Conservation (phyloP, 2,888 invertebrate genomes). For the Thereva unica region DNA sequence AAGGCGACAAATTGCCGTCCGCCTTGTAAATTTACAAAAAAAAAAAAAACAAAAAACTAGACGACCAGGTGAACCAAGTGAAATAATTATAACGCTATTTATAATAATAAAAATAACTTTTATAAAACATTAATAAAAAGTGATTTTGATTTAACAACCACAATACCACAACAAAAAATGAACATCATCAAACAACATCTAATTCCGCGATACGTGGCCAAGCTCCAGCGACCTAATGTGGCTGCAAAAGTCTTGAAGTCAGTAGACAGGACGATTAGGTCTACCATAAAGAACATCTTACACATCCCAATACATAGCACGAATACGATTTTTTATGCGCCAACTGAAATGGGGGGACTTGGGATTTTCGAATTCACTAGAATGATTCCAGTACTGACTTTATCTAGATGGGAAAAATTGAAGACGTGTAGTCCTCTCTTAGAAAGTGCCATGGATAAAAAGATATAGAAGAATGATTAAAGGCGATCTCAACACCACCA, state of each 20-base stretch:
- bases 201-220: neutral
- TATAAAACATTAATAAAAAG: too few relatives aligned
- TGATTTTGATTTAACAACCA: too few relatives aligned
- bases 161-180: constrained; percentile 10
- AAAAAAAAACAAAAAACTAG: too few relatives aligned
- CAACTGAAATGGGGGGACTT: neutral
- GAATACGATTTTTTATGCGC: neutral
- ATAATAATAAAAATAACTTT: too few relatives aligned
- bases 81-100: too few relatives aligned
- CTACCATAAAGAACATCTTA: neutral
- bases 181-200: neutral
- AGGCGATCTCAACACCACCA: neutral
- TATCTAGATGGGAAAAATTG: neutral
- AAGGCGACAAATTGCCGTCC: too few relatives aligned
- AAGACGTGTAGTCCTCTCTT: neutral
- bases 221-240: neutral
- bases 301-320: neutral
- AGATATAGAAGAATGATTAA: neutral
- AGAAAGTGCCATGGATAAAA: neutral
- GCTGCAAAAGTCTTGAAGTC: neutral
- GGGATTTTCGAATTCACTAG: neutral
- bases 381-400: neutral
- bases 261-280: constrained; percentile 2
- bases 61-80: too few relatives aligned
- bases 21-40: too few relatives aligned